Base-by-base conservation (phyloP, 2,888 invertebrate species). In the Syrista parreyssii region DNA sequence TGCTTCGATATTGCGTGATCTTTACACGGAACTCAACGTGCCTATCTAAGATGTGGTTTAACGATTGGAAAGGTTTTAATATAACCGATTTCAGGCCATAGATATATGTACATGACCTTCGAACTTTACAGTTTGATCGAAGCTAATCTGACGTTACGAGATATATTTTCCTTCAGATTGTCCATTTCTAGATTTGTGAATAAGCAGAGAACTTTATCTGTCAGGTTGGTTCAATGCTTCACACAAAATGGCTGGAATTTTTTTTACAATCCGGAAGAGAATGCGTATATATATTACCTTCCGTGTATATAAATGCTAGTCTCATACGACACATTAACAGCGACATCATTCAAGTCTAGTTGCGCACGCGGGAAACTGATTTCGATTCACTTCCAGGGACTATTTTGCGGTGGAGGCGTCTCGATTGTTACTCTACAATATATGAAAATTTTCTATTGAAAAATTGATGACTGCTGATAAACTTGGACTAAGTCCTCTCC, bases 1-100 rank as follows among this genome's bases (percentile, higher is more conserved):
- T 71, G 71, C 11, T 31, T 71, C 32, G 30, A 15, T 33, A 23
- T 71, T 71, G 71, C 71, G 71, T 71, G 71, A 71, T 71, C 71
- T 6, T 33, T 32, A 71, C 12, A 30, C 11, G 33, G 1, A n/a
- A 55, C 71, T 0, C 11, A 3, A 33, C 71, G 12, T 71, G 9
- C 55, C 55, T 23, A 23, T 55, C 1, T 23, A 55, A 55, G 23
- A 23, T 55, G 23, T 55, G 55, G 23, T 23, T 55, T 9, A 55
- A 55, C 9, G 9, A 55, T 55, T 55, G 23, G 0, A 55, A 55
- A 55, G 6, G 23, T 55, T 23, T 55, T 55, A 23, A 23, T 55
- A 23, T 9, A 23, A 55, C 23, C 23, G 23, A 55, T 55, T 55
- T 55, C 55, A 55, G 6, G 23, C 4, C 6, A 15, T 40, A 40